These are phyloP conservation scores for Alviniconcha marisindica DNA, from an alignment of 1,140 invertebrate genomes.

Conservation along the genomic window DNA sequence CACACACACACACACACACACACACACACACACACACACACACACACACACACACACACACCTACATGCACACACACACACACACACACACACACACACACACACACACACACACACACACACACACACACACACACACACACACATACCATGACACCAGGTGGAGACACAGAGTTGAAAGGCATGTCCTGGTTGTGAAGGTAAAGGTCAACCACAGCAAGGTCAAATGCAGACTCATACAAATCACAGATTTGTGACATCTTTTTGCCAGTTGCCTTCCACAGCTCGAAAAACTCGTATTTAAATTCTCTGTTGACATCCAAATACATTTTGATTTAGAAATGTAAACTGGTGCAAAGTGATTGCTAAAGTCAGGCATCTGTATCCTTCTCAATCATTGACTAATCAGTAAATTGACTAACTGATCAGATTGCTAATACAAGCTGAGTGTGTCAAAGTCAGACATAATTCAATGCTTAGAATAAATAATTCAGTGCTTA, in stretches of 20 bases:
- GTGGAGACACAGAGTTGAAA: background rate
- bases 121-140: background rate
- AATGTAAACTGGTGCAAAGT: background rate
- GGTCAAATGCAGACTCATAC: slow-evolving; percentile 11
- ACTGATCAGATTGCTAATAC: no score
- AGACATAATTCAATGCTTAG: no score
- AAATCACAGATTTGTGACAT: slow-evolving; percentile 11
- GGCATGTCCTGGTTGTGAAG: background rate
- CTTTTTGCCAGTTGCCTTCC: slow-evolving; percentile 26
- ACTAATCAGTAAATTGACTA: no score
- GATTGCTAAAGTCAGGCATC: background rate
- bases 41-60: background rate
- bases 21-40: background rate
- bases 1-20: background rate
- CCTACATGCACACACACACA: background rate
- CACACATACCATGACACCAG: slow-evolving; percentile 18
- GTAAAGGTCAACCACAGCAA: slow-evolving; percentile 16
- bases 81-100: background rate
- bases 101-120: slow-evolving; percentile 13
- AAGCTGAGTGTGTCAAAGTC: no score
- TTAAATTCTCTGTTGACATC: slow-evolving; percentile 13
- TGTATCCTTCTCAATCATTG: no score
- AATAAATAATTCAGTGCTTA: no score
- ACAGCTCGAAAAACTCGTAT: slow-evolving; percentile 25
- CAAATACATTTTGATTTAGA: background rate